These are phyloP conservation scores for Epinephelus fuscoguttatus DNA, from an alignment of 2,113 vertebrate species.

Conservation along the genomic window DNA sequence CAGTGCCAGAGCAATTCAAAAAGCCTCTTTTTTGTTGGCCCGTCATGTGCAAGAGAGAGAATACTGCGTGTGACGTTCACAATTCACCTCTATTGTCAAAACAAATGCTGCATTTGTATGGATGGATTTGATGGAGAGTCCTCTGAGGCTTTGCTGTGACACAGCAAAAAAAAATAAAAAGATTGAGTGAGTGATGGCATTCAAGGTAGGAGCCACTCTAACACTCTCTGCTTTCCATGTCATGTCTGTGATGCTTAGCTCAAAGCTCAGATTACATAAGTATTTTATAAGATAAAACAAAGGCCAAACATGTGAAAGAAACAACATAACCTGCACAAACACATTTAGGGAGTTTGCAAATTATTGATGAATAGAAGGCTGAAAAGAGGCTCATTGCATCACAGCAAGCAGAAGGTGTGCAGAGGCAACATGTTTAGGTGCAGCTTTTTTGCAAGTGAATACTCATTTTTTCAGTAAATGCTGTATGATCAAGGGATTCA, in stretches of 20 bases:
- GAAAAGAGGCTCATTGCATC: not conserved
- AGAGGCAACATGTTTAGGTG: not conserved
- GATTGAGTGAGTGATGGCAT: not conserved
- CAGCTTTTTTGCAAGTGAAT: not conserved
- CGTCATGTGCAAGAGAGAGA: constrained; percentile 20
- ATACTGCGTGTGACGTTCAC: not conserved
- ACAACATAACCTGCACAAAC: too few species aligned
- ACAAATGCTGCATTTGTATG: constrained; percentile 22
- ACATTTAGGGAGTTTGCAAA: not conserved
- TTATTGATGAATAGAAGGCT: not conserved
- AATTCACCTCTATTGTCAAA: constrained; percentile 36
- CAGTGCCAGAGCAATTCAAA: constrained; percentile 37
- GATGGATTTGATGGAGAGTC: constrained; percentile 39
- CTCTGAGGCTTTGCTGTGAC: constrained; percentile 41
- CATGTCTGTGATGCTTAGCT: not conserved
- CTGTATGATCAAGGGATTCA: not conserved
- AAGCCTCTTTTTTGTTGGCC: constrained; percentile 28
- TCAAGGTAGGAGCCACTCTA: constrained; percentile 25
- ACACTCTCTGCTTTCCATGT: not conserved
- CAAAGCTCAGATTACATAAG: not conserved
- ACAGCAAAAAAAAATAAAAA: not conserved
- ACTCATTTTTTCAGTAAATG: not conserved
- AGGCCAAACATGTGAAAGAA: not conserved
- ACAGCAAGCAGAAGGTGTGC: not conserved
- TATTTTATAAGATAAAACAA: not conserved